These are phyloP conservation scores for Phyllostomus hastatus DNA, from an alignment of 2,113 vertebrate species.

Conservation along the genomic window DNA sequence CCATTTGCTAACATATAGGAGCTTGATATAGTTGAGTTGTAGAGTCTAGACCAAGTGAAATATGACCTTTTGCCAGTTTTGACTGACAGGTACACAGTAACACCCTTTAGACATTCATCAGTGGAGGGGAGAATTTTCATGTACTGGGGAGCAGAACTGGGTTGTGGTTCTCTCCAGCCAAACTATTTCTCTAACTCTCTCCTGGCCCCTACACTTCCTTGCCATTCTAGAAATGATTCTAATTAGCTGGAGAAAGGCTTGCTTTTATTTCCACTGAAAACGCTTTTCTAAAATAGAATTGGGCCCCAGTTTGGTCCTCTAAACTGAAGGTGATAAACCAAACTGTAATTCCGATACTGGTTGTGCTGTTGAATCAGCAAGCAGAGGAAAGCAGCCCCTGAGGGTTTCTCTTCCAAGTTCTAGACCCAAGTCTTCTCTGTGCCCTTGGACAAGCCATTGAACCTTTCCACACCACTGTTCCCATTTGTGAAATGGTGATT, in stretches of 20 bases:
- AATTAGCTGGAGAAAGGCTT: background rate
- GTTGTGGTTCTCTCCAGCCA: background rate
- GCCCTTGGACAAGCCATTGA: constrained; percentile 49
- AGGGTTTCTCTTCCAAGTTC: background rate
- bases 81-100: background rate
- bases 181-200: background rate
- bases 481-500: constrained; percentile 56
- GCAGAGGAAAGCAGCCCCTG: background rate
- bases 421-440: background rate
- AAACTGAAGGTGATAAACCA: background rate
- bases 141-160: background rate
- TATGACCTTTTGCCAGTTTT: background rate
- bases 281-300: background rate
- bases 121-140: background rate
- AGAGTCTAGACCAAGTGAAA: background rate
- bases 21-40: background rate
- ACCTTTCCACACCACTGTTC: constrained; percentile 22
- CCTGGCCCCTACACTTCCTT: background rate
- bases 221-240: background rate
- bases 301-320: background rate
- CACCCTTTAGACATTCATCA: background rate
- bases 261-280: constrained; percentile 27
- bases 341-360: background rate
- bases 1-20: background rate
- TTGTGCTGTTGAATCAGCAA: background rate